Base-by-base conservation (phyloP, 2,888 invertebrate species). In the Pemphredon lugubris region DNA sequence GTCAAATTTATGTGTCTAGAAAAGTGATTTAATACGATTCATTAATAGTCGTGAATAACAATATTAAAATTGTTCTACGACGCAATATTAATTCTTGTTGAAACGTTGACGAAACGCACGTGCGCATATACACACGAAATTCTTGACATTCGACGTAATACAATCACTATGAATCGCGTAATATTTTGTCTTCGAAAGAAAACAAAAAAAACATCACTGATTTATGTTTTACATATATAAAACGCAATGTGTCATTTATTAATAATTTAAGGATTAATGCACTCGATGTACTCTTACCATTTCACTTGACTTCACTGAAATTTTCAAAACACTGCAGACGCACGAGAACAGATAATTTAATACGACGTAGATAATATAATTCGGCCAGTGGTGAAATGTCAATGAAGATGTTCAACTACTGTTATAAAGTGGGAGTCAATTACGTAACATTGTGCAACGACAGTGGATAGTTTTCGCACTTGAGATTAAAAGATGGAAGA, bases 281-380 rank as follows among this genome's bases (percentile, higher is more conserved):
- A 13, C 26, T 34, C 13, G 54, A 40, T 48, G 14, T 48, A 21
- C 23, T 50, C 77, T 75, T 77, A 77, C 77, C 77, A 77, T 77
- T 54, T 51, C 40, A 37, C 16, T 58, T 77, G 77, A 77, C 77
- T 54, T 51, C 40, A 37, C 16, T 58, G 3, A 21, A 23, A 45
- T 45, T 58, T 48, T 58, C 44, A 58, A 64, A 77, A 71, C 55
- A 67, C 42, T 21, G 40, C 32, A n/a, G n/a, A 34, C n/a, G 11
- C 9, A 11, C 9, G n/a, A 11, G 34, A 9, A n/a, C 34, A n/a
- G 34, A 34, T 34, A 34, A 34, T 34, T 34, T 34, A 11, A n/a
- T 1, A n/a, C 1, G 34, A 7, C 2, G n/a, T n/a, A 34, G 34
- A 34, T 34, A 9, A 34, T n/a, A 34, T 30, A 9, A 30, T 2